Base-by-base conservation (phyloP, 2,797 vertebrate genomes). In the Schizothorax lantsangensis region DNA sequence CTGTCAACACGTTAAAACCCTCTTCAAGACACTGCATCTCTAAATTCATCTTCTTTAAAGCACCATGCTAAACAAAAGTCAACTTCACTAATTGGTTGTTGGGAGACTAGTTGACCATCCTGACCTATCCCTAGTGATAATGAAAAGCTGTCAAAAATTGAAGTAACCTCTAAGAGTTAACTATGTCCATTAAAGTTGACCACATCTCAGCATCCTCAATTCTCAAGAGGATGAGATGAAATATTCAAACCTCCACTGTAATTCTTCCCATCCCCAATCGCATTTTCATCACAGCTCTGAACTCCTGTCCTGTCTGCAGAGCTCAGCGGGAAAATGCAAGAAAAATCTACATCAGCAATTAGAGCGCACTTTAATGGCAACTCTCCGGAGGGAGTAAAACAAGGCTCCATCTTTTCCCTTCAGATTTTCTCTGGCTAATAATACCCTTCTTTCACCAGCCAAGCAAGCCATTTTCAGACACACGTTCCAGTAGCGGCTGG, bases 311-410 rank as follows among this genome's bases (percentile, higher is more conserved):
- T 82, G 91, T 91, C 92, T 89, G 85, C 47, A 89, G 88, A 90
- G 88, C 89, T 83, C 89, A 90, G 88, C 9, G 19, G 89, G 91
- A 88, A 73, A 85, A 91, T 89, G 89, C 90, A 87, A 69, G 73
- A 78, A 88, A 93, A 92, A 91, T 90, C 92, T 89, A 93, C 92
- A 93, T 93, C 91, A 88, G 91, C 93, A 93, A 93, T 95, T 93
- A 93, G 92, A 93, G 90, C 80, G 86, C 88, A 87, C 74, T 83
- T 90, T 90, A 64, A 90, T 90, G 88, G 84, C 45, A 33, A 19
- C 64, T 9, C 80, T 89, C 92, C 86, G n/a, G 0, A 69, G 89
- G 88, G 85, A 75, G 10, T 80, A 47, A 33, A 72, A 59, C 26
- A 38, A 71, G 57, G 33, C 62, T 75, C 77, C 71, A 66, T 38